Conservation (phyloP, 1,140 invertebrate species). For the Ridgeia piscesae region DNA sequence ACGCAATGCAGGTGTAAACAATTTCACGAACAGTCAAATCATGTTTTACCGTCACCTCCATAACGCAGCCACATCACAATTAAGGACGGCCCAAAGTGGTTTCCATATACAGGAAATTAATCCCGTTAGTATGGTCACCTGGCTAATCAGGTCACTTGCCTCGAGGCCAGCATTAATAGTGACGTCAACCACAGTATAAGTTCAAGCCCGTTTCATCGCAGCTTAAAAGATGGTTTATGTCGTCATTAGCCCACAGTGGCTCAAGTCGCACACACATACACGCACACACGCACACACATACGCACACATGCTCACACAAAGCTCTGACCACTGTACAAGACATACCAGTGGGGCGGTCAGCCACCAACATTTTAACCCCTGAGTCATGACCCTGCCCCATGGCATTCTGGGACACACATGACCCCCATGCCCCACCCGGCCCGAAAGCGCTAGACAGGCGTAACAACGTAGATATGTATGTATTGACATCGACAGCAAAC, state of each 20-base stretch:
- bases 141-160: too few relatives aligned
- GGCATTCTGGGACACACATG: not conserved
- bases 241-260: not conserved
- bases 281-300: not conserved
- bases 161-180: too few relatives aligned
- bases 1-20: not conserved
- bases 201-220: not conserved
- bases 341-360: not conserved
- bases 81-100: too few relatives aligned
- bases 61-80: too few relatives aligned
- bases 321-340: not conserved
- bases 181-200: not conserved
- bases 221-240: not conserved
- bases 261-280: too few relatives aligned
- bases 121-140: too few relatives aligned
- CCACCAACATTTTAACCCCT: not conserved
- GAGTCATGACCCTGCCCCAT: not conserved
- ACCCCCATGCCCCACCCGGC: not conserved
- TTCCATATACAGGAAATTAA: too few relatives aligned
- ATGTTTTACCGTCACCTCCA: too few relatives aligned
- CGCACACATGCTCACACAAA: not conserved
- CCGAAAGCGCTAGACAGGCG: not conserved
- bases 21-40: too few relatives aligned
- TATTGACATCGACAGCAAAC: not conserved
- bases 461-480: not conserved